These are phyloP conservation scores for Percopsis omiscomaycus DNA, from an alignment of 2,797 vertebrate species.

Conservation along the genomic window DNA sequence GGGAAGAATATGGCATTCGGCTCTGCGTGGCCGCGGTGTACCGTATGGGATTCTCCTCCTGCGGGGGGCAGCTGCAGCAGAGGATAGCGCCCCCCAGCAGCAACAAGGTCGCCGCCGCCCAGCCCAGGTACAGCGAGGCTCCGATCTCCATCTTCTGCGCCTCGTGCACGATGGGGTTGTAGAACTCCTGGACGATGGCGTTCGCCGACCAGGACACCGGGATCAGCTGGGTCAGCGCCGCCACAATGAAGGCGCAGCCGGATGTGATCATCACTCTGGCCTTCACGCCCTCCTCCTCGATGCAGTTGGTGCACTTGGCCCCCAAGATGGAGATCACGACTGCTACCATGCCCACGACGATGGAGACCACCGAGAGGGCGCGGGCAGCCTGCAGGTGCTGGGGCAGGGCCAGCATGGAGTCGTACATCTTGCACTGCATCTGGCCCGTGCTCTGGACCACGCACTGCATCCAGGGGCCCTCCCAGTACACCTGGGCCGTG, in stretches of 20 bases:
- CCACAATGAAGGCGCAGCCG: constrained; percentile 81
- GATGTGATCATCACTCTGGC: constrained; percentile 86
- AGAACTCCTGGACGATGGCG: constrained; percentile 88
- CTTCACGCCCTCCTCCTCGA: constrained; percentile 87
- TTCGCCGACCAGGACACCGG: constrained; percentile 92
- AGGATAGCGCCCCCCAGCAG: constrained; percentile 86
- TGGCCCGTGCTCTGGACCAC: constrained; percentile 89
- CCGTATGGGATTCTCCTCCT: constrained; percentile 72
- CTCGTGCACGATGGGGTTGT: constrained; percentile 77
- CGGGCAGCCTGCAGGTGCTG: constrained; percentile 89
- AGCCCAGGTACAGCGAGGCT: constrained; percentile 86
- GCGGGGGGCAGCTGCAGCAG: constrained; percentile 90
- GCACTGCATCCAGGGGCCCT: constrained; percentile 90
- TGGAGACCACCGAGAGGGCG: constrained; percentile 82
- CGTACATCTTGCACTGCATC: constrained; percentile 90
- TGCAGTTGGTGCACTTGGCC: constrained; percentile 92
- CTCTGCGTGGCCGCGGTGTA: constrained; percentile 60
- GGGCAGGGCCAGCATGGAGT: constrained; percentile 84
- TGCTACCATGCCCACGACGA: constrained; percentile 81
- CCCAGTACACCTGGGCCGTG: constrained; percentile 87
- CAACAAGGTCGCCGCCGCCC: constrained; percentile 83
- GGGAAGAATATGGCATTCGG: constrained; percentile 83
- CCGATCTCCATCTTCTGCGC: constrained; percentile 91
- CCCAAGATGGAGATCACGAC: constrained; percentile 85
- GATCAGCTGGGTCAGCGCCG: constrained; percentile 82